Conservation (phyloP, 2,888 invertebrate species). For the Itoplectis maculator region DNA sequence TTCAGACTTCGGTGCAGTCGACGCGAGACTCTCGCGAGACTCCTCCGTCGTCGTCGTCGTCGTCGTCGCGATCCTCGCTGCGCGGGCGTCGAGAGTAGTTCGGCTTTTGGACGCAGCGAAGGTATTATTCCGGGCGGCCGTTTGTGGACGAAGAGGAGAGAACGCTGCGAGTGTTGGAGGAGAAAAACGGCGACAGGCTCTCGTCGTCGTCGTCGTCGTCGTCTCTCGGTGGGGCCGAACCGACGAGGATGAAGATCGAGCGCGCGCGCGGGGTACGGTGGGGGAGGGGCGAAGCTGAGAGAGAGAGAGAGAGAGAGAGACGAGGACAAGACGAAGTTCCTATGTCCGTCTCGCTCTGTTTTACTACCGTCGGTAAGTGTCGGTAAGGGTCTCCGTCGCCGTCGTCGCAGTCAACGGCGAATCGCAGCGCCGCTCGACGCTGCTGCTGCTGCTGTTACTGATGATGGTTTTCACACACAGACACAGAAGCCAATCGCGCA, state of each 20-base stretch:
- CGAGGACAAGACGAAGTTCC: conserved; percentile 55
- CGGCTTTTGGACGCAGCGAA: not conserved
- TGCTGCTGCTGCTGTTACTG: not conserved
- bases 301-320: conserved; percentile 27
- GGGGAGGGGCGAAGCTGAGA: conserved; percentile 57
- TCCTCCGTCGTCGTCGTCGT: too few species aligned
- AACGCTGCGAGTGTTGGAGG: not conserved
- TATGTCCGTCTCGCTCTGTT: conserved; percentile 55
- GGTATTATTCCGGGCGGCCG: not conserved
- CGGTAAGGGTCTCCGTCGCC: conserved; percentile 50
- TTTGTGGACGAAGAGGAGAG: too few species aligned
- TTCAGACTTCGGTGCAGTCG: not conserved
- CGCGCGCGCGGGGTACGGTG: conserved; percentile 61
- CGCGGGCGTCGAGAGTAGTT: not conserved
- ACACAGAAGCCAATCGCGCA: too few species aligned
- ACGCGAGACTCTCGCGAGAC: too few species aligned
- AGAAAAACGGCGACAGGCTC: conserved; percentile 46
- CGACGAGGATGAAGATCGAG: conserved; percentile 69
- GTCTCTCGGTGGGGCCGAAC: too few species aligned
- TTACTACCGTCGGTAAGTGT: conserved; percentile 58
- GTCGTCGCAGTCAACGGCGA: conserved; percentile 36
- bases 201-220: too few species aligned
- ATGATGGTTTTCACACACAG: too few species aligned
- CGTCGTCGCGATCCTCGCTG: not conserved
- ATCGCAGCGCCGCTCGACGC: conserved; percentile 36